Evolutionary conservation across 1,140 invertebrate genomes (phyloP), one percentile per base, ranked within the genome.

Genomic region (Drosophila melanica): DNA sequence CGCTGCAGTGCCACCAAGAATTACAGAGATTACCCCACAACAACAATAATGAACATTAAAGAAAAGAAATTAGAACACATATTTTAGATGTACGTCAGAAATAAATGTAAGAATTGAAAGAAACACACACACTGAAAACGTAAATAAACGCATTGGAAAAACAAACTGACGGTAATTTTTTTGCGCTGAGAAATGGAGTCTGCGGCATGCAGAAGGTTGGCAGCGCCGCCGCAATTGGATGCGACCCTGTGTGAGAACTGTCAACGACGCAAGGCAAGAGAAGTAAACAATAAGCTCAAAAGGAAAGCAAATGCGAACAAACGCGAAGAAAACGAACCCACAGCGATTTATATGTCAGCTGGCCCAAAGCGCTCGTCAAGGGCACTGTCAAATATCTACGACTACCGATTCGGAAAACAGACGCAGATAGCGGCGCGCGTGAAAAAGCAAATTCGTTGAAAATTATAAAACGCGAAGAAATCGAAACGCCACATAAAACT

Each of bases 31-130:
- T 53, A 65, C 33, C 64, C 23, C 63, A 55, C 55, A 53, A 37
- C 55, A 53, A 37, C 54, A 65, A 62, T 67, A 76, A 71, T 51
- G 37, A 39, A 47, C 45, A 9, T 3, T 3, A 20, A 66, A 64
- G 14, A 67, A 60, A 50, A 60, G 59, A 39, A 63, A 72, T 50
- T 70, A 77, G 82, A 77, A 79, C 77, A 84, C 81, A 85, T 85
- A 84, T 71, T 85, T 84, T 87, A 87, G 84, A 68, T 89, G 84
- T 87, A 87, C 79, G 77, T 84, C 84, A 87, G 70, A 82, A 84
- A 59, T 80, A 84, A 87, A 80, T 89, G 66, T 87, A 90, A 84
- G 87, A 74, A 89, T 60, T 70, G n/a, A 57, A 35, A 63, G 54
- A 65, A 10, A 23, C 23, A 50, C 6, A 44, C 35, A 63, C 18